Evolutionary conservation across 2,888 invertebrate genomes (phyloP), one percentile per base, ranked within the genome.

Genomic region (Apamea monoglypha): DNA sequence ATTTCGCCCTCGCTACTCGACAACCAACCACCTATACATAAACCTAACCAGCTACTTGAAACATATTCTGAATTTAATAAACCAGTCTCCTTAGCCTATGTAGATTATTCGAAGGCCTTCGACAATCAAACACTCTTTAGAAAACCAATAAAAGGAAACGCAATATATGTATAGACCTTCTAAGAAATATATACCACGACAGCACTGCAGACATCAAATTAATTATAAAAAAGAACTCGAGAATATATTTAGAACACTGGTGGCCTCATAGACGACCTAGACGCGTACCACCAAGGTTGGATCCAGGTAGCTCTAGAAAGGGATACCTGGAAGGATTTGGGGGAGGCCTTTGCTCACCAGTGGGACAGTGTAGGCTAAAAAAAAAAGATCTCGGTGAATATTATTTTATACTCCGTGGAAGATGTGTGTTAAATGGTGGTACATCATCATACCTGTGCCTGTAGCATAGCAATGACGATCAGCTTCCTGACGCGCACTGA

Each of bases 401-500:
- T 53, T 53, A 21, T 53, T 8, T 53, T 18, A 53, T 53, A 53
- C 7, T 56, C 56, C 25, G 56, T 56, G 25, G 3, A 56, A 56
- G 25, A 56, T 25, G 25, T 56, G 29, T 63, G 32, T 21, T 63
- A 21, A 63, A 63, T 8, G 63, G 18, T 2, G 29, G 29, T 61
- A 29, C n/a, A 36, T 78, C 40, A 63, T 36, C 47, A 25, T 82
- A 90, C 90, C 88, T 90, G 89, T 69, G 86, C 89, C 71, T 81
- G 83, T 61, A 69, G 12, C 80, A 88, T 89, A 1, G 92, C 91
- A 1, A 89, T 79, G 8, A 90, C 83, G 29, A 93, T 67, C 74
- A 93, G 76, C 69, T 88, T 89, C 73, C 92, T 84, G 14, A 92
- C 77, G 21, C 89, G 87, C 6, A 76, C 70, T 0, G 90, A 81